Base-by-base conservation (phyloP, 1,140 invertebrate genomes). In the Drosophila tani region DNA sequence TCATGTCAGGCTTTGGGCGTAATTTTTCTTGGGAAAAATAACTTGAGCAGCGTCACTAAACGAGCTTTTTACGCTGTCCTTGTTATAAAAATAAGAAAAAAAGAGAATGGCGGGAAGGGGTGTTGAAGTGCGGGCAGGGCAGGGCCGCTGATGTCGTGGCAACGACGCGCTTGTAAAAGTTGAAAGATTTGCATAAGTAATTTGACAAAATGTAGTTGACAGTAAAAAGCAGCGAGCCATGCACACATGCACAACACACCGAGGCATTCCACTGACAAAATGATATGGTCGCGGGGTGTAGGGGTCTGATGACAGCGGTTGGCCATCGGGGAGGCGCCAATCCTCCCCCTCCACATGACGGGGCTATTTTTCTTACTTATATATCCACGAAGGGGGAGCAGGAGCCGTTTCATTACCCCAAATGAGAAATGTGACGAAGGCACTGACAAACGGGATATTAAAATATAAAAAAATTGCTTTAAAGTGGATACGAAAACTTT, bases 121-220 rank as follows among this genome's bases (percentile, higher is more conserved):
- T 11, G 57, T 17, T 1, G 12, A 8, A 47, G 40, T 21, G 38
- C 19, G 19, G 43, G 64, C 19, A 15, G 19, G 50, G 64, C 19
- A 15, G 56, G 40, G 50, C 46, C 50, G 56, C 76, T 79, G 77
- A 79, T 79, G 77, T 67, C 76, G 67, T 90, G 81, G 81, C 85
- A 90, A 82, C 78, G 75, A 85, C 78, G 81, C 82, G 85, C 79
- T 91, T 90, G 86, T 90, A 91, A 85, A 90, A 90, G 85, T 91
- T 90, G 82, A 90, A 90, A 91, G 85, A 90, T 90, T 90, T 90
- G 85, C 85, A 90, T 90, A 90, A 90, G 85, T 90, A 90, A 90
- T 90, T 90, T 91, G 82, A 91, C 86, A 90, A 85, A 90, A 90
- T 90, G 85, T 90, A 90, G 85, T 90, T 90, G 85, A 90, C 85